Percentiles rank a stretch among this genome's conserved stretches.
These are phyloP conservation scores for Conopomorpha cramerella DNA, from an alignment of 1,140 invertebrate species.

Conservation along the genomic window DNA sequence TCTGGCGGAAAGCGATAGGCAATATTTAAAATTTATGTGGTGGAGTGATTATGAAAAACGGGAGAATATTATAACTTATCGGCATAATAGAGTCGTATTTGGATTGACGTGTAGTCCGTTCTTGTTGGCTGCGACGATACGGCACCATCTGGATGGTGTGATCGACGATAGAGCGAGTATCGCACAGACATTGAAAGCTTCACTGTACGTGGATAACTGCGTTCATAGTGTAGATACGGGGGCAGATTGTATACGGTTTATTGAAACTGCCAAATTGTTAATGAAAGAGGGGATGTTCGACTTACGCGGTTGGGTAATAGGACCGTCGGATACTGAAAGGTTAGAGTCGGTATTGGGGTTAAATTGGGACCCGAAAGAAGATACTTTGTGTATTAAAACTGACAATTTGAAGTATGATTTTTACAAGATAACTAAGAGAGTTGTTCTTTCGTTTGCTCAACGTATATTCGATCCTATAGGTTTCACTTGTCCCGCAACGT, in stretches of 20 bases:
- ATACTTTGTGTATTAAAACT: neutral
- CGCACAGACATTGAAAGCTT: conserved; percentile 1
- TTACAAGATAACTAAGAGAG: conserved; percentile 6
- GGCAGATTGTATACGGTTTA: neutral
- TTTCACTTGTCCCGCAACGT: conserved; percentile 2
- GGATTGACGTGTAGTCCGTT: conserved; percentile 19
- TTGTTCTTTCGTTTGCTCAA: conserved; percentile 5
- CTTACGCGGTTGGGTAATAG: conserved; percentile 1
- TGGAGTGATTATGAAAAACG: conserved; percentile 2
- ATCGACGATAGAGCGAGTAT: neutral
- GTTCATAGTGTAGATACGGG: neutral
- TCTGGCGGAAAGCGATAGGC: conserved; percentile 15
- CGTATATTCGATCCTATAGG: conserved; percentile 8
- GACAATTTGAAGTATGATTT: neutral
- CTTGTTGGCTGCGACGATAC: conserved; percentile 21
- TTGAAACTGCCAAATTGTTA: neutral
- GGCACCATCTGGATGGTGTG: conserved; percentile 7
- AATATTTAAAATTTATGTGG: conserved; percentile 36
- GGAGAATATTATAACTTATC: conserved; percentile 10
- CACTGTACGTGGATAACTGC: conserved; percentile 4
- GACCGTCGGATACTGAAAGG: neutral
- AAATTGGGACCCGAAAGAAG: conserved; percentile 1
- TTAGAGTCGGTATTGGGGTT: conserved; percentile 1
- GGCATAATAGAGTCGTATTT: conserved; percentile 25
- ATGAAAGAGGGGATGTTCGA: conserved; percentile 3